Evolutionary conservation across 2,797 vertebrate species (phyloP), one percentile per base, ranked within the genome.

Genomic region (Knipowitschia caucasica): DNA sequence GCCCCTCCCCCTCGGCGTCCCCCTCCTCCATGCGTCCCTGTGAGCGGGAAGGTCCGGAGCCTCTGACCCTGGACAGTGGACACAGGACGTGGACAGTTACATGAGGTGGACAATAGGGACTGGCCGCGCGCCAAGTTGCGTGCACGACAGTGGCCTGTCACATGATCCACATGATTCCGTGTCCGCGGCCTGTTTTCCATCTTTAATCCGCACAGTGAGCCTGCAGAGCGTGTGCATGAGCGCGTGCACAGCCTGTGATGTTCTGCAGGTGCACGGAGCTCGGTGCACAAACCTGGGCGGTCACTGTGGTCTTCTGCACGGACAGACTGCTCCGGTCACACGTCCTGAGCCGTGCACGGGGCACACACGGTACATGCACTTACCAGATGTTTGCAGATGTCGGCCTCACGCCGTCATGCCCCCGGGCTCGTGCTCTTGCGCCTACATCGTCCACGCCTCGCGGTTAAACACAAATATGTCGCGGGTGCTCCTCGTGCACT

Each of bases 21-120:
- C 79, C 91, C 70, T 94, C 94, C 78, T 94, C 93, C 92, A 92
- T 91, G 73, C 92, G 71, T 92, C 91, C 89, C 86, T 88, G 85
- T 91, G 10, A 17, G 9, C 59, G 31, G 5, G 31, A 4, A 39
- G 15, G 67, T 73, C 72, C 76, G 25, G 70, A 62, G 50, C 66
- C 69, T 69, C 62, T 59, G 77, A 84, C 79, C 73, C 79, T 81
- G 68, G 34, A 61, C 62, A 77, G 36, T 21, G 57, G 42, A 3
- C 5, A 33, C 31, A 78, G 56, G 54, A 74, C 51, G 67, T 67
- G 65, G 62, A 69, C 54, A 56, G n/a, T n/a, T n/a, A n/a, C n/a
- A n/a, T n/a, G n/a, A n/a, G n/a, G n/a, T n/a, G 44, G 39, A 17
- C 38, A 36, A 36, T 26, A 62, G 31, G 6, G 1, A 4, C 56